Evolutionary conservation across 1,140 invertebrate genomes (phyloP).

Genomic region (Catajapyx aquilonaris): DNA sequence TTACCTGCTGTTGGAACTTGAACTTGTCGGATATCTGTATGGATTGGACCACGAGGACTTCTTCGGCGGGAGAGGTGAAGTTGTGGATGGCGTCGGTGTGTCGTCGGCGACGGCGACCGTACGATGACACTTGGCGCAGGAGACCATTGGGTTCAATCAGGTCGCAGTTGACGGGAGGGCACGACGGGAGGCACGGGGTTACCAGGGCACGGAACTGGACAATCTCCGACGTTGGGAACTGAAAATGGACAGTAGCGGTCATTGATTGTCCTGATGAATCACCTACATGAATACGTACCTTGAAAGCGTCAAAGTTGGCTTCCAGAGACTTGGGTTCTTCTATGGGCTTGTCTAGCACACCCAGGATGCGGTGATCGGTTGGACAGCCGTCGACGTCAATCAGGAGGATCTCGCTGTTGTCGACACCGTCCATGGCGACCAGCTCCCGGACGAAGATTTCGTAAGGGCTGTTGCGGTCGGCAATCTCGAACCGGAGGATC

Average conservation of each 20-base stretch:
- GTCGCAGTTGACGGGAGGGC: constrained; percentile 73
- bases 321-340: constrained; percentile 43
- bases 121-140: constrained; percentile 54
- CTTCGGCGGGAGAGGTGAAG: constrained; percentile 25
- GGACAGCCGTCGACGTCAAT: constrained; percentile 83
- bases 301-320: constrained; percentile 89
- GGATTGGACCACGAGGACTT: constrained; percentile 67
- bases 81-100: constrained; percentile 18
- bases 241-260: background rate
- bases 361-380: constrained; percentile 82
- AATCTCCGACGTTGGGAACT: constrained; percentile 76
- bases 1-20: constrained; percentile 41
- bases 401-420: constrained; percentile 74
- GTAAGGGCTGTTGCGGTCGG: constrained; percentile 76
- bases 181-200: constrained; percentile 77
- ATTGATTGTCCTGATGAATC: background rate
- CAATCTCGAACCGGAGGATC: constrained; percentile 74
- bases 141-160: constrained; percentile 56
- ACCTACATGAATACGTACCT: constrained; percentile 17
- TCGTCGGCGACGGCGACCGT: constrained; percentile 46
- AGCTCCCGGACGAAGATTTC: constrained; percentile 86
- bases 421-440: constrained; percentile 81
- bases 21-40: constrained; percentile 87
- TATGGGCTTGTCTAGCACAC: constrained; percentile 59
- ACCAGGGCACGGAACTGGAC: constrained; percentile 85